A percentile compares a stretch with the other conserved stretches of the same genome.
Conservation (phyloP, 2,888 invertebrate genomes). For the Theretra japonica region DNA sequence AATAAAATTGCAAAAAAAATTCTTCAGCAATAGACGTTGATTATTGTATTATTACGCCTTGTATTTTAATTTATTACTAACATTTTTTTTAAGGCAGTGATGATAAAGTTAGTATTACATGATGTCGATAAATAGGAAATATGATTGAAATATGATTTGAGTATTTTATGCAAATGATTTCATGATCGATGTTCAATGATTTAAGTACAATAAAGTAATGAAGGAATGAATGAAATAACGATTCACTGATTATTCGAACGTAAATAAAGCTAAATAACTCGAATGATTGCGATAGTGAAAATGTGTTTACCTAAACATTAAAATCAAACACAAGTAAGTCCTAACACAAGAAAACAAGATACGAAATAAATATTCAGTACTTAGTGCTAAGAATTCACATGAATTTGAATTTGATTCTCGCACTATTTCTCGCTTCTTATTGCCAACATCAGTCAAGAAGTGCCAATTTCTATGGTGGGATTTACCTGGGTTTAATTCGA, state of each 20-base stretch:
- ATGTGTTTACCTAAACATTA: background rate
- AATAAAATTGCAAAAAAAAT: too few relatives aligned
- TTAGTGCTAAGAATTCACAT: conserved; percentile 4
- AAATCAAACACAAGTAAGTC: conserved; percentile 27
- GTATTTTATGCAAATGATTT: background rate
- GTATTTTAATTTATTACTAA: too few relatives aligned
- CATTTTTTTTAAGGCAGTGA: too few relatives aligned
- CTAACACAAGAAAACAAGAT: background rate
- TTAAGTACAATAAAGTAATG: background rate
- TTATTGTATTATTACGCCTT: too few relatives aligned
- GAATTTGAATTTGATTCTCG: background rate
- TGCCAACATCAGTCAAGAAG: conserved; percentile 18
- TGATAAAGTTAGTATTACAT: too few relatives aligned
- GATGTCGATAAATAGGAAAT: too few relatives aligned
- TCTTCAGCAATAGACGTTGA: too few relatives aligned
- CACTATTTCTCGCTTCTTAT: conserved; percentile 10
- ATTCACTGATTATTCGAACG: too few relatives aligned
- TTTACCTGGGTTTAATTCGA: conserved; percentile 25
- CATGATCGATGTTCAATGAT: background rate
- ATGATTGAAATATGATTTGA: background rate
- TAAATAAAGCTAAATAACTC: too few relatives aligned
- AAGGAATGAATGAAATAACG: background rate
- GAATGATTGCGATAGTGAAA: background rate
- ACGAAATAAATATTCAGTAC: conserved; percentile 20
- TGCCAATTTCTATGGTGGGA: conserved; percentile 19